phyloP scores from a whole-genome alignment of 2,113 vertebrate genomes.

The Notarius quadriscutis region DNA sequence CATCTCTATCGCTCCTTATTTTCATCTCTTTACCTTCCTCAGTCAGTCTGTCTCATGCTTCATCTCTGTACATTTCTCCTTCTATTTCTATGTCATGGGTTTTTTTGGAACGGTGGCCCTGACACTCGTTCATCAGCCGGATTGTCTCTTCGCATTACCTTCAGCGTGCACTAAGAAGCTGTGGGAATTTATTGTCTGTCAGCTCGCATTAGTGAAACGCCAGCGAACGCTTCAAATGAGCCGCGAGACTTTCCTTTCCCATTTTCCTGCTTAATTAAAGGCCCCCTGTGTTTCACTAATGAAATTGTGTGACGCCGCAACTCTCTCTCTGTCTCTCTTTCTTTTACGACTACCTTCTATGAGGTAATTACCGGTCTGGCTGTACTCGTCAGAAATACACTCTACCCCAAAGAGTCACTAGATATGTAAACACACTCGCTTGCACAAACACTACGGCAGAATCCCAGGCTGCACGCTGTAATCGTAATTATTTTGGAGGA shows the following conservation, averaged over 20 bases:
- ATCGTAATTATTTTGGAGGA: not conserved
- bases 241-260: conserved; percentile 50
- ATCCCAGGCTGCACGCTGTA: not conserved
- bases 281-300: conserved; percentile 59
- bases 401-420: not conserved
- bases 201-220: conserved; percentile 51
- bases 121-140: conserved; percentile 24
- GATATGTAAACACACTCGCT: not conserved
- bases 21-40: not conserved
- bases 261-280: conserved; percentile 63
- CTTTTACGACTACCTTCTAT: conserved; percentile 36
- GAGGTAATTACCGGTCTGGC: conserved; percentile 51
- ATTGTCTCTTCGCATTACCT: conserved; percentile 59
- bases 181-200: conserved; percentile 59
- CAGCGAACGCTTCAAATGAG: conserved; percentile 55
- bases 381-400: conserved; percentile 8
- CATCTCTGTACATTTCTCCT: not conserved
- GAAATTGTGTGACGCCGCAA: conserved; percentile 51
- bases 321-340: conserved; percentile 26
- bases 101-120: conserved; percentile 2
- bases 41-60: not conserved
- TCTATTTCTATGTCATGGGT: not conserved
- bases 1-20: not conserved
- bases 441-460: not conserved
- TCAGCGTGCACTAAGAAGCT: conserved; percentile 49